These are phyloP conservation scores for Spinibarbus caldwelli DNA, from an alignment of 2,797 vertebrate genomes.

Conservation along the genomic window DNA sequence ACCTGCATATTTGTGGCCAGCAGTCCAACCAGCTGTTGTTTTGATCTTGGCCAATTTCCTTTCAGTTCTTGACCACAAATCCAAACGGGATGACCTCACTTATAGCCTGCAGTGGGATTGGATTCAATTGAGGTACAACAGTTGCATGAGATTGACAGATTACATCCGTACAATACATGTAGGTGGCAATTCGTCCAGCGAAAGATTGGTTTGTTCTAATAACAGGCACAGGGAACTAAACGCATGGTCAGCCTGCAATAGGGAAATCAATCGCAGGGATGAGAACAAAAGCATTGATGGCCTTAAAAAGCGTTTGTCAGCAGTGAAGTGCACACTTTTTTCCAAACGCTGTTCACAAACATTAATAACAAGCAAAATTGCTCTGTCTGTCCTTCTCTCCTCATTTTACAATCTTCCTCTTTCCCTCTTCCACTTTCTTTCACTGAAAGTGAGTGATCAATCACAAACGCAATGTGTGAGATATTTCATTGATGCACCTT, in stretches of 20 bases:
- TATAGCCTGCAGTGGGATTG: slow-evolving; percentile 9
- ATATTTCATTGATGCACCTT: slow-evolving; percentile 38
- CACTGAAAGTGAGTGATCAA: slow-evolving; percentile 41
- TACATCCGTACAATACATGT: slow-evolving; percentile 24
- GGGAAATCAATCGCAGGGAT: slow-evolving; percentile 34
- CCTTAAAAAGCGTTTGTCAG: slow-evolving; percentile 46
- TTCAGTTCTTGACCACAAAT: slow-evolving; percentile 12
- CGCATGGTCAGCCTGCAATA: slow-evolving; percentile 31
- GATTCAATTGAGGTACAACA: slow-evolving; percentile 6
- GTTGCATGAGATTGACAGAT: slow-evolving; percentile 48
- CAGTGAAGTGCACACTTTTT: slow-evolving; percentile 23
- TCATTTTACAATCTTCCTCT: slow-evolving; percentile 18
- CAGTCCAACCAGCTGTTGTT: slow-evolving; percentile 51
- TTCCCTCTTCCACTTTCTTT: slow-evolving; percentile 8
- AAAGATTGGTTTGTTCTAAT: slow-evolving; percentile 51
- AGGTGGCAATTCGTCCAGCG: slow-evolving; percentile 24
- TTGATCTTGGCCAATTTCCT: slow-evolving; percentile 44
- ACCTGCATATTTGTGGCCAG: slow-evolving; percentile 44
- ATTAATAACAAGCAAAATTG: slow-evolving; percentile 41
- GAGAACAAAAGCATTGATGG: slow-evolving; percentile 22
- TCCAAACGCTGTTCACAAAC: slow-evolving; percentile 18
- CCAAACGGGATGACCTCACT: slow-evolving; percentile 9
- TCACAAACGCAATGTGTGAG: slow-evolving; percentile 42
- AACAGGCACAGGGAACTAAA: slow-evolving; percentile 42
- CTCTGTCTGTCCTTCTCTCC: neutral